Percentiles rank a stretch among this genome's conserved stretches.
phyloP scores from a whole-genome alignment of 2,113 vertebrate genomes.

The Eubucco bourcierii region DNA sequence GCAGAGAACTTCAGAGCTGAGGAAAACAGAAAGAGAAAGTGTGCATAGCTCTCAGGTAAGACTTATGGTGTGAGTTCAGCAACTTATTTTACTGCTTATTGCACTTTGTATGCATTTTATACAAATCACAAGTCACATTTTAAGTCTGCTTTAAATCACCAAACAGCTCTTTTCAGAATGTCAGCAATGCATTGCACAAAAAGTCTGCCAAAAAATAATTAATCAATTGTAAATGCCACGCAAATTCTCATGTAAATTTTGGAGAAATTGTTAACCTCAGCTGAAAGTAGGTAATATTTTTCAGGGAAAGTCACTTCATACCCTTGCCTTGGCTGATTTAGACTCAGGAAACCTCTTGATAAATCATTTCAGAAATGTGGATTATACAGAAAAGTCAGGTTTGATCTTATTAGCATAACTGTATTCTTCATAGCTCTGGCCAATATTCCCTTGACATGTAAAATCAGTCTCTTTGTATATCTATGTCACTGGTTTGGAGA shows the following conservation, averaged over 20 bases:
- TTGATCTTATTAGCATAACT: neutral
- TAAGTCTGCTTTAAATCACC: neutral
- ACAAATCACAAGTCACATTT: neutral
- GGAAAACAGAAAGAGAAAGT: neutral
- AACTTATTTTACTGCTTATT: neutral
- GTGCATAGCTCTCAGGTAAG: neutral
- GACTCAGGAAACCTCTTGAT: neutral
- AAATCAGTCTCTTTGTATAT: neutral
- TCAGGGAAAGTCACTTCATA: neutral
- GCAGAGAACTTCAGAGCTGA: neutral
- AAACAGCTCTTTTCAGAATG: constrained; percentile 15
- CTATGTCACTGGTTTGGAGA: neutral
- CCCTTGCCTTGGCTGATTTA: neutral
- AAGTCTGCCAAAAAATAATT: neutral
- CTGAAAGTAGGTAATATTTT: neutral
- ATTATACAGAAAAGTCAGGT: neutral
- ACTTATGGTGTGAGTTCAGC: neutral
- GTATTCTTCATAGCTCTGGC: neutral
- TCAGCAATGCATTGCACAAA: neutral
- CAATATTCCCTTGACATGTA: neutral
- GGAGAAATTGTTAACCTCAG: neutral
- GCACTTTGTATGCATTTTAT: neutral
- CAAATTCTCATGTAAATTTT: neutral
- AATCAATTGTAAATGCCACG: constrained; percentile 18
- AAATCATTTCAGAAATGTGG: neutral